These are phyloP conservation scores for Rhaphigaster nebulosa DNA, from an alignment of 2,888 invertebrate genomes.

Conservation along the genomic window DNA sequence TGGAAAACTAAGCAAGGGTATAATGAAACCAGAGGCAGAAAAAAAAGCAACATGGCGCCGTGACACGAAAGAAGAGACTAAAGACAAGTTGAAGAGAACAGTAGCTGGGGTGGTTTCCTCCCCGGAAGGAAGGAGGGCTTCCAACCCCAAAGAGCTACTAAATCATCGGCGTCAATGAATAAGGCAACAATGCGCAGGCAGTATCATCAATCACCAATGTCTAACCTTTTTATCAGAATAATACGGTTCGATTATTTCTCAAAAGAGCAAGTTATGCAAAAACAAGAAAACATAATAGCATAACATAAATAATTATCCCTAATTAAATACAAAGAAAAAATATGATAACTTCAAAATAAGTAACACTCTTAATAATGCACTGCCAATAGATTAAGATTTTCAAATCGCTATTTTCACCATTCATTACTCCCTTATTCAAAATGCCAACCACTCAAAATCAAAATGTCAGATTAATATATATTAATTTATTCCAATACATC, in stretches of 20 bases:
- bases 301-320: neutral
- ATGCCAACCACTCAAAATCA: too few species aligned
- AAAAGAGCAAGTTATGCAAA: neutral
- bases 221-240: neutral
- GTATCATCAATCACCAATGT: constrained; percentile 2
- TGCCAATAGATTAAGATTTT: too few species aligned
- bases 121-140: constrained; percentile 44
- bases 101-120: constrained; percentile 45
- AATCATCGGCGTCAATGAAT: constrained; percentile 15
- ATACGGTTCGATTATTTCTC: neutral
- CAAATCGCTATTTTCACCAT: too few species aligned
- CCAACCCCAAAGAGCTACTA: constrained; percentile 40
- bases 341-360: too few species aligned
- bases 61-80: constrained; percentile 66
- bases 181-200: constrained; percentile 20
- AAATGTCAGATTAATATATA: too few species aligned
- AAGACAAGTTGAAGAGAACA: constrained; percentile 51
- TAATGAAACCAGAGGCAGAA: neutral
- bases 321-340: too few species aligned
- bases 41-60: neutral
- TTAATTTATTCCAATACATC: too few species aligned
- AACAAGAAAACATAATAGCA: neutral
- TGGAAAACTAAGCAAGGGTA: neutral
- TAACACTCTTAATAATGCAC: too few species aligned
- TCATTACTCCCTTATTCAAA: too few species aligned